phyloP scores from a whole-genome alignment of 2,797 vertebrate species.

The Atherinosoma microstoma region DNA sequence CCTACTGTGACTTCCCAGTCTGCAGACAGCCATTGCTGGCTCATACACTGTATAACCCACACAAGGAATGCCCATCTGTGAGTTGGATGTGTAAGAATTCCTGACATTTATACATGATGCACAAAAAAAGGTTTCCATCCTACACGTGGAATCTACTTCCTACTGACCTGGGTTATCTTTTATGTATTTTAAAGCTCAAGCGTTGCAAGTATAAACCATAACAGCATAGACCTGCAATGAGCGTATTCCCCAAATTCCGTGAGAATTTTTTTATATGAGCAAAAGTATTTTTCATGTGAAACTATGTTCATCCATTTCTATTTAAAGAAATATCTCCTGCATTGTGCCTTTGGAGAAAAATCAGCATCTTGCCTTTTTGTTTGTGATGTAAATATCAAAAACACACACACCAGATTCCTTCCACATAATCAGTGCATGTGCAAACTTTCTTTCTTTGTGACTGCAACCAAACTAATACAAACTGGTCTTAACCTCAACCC shows the following conservation, averaged over 20 bases:
- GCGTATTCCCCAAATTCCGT: neutral
- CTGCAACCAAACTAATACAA: conserved; percentile 34
- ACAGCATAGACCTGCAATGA: neutral
- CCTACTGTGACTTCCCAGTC: conserved; percentile 25
- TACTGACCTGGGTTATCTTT: conserved; percentile 24
- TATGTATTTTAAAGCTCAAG: neutral
- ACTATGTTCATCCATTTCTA: neutral
- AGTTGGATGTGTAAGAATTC: conserved; percentile 48
- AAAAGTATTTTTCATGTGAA: neutral
- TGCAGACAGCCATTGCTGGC: conserved; percentile 32
- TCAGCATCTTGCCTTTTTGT: neutral
- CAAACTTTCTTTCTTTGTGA: conserved; percentile 26
- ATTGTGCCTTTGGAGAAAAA: neutral
- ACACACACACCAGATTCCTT: conserved; percentile 8
- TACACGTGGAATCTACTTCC: conserved; percentile 31
- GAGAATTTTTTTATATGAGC: neutral
- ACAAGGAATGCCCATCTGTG: conserved; percentile 64
- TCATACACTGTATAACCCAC: conserved; percentile 50
- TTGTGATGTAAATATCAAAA: conserved; percentile 4
- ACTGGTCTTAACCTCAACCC: conserved; percentile 43
- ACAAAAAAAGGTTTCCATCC: conserved; percentile 34
- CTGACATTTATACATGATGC: conserved; percentile 38
- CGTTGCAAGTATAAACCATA: neutral
- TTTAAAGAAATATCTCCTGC: neutral
- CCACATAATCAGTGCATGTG: conserved; percentile 21